Percentiles rank a stretch among this genome's conserved stretches.
These are phyloP conservation scores for Petrosia ficiformis DNA, from an alignment of 37 sponge, comb jelly and placozoan species.

Conservation along the genomic window DNA sequence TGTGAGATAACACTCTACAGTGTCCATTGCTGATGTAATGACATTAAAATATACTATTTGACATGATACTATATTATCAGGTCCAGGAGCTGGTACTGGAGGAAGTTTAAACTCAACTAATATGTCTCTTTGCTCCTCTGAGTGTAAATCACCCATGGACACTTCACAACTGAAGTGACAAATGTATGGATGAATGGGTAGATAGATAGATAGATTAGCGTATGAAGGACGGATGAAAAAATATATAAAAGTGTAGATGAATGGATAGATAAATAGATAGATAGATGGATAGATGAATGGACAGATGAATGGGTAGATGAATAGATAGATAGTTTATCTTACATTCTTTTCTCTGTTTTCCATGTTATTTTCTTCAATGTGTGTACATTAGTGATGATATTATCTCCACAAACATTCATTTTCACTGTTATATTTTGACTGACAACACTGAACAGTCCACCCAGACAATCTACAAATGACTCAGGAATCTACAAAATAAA, in stretches of 20 bases:
- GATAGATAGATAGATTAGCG: too few relatives aligned
- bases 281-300: too few relatives aligned
- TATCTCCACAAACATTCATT: conserved; percentile 42
- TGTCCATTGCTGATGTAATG: too few relatives aligned
- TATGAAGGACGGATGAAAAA: too few relatives aligned
- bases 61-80: too few relatives aligned
- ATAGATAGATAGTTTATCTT: too few relatives aligned
- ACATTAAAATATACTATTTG: too few relatives aligned
- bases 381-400: conserved; percentile 55
- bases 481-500: conserved; percentile 77
- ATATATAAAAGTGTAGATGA: too few relatives aligned
- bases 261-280: too few relatives aligned
- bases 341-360: conserved; percentile 55
- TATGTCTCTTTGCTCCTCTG: conserved; percentile 88
- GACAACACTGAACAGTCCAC: conserved; percentile 88
- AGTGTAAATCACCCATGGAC: conserved; percentile 84
- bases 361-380: conserved; percentile 55
- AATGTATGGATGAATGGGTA: too few relatives aligned
- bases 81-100: conserved; percentile 23
- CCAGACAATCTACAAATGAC: conserved; percentile 94
- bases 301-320: too few relatives aligned
- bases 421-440: conserved; percentile 87
- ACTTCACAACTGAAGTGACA: conserved; percentile 67
- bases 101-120: conserved; percentile 73
- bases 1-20: too few relatives aligned